Conservation (phyloP, 2,113 vertebrate species). For the Notechis scutatus region DNA sequence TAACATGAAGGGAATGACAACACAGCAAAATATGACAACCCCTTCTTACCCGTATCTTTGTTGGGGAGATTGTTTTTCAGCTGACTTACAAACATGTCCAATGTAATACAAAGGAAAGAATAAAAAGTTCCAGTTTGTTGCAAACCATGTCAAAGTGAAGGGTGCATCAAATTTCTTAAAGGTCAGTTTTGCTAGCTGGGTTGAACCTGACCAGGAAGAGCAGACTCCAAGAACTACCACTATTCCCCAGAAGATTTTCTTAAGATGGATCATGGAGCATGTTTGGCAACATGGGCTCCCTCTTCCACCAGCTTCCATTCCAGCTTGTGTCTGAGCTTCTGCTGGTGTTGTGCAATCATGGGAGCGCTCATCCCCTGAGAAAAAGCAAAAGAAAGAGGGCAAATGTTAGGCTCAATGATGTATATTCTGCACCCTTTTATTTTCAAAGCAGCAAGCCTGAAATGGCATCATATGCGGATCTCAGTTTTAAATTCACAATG, state of each 20-base stretch:
- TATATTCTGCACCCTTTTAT: constrained; percentile 6
- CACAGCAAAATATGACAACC: neutral
- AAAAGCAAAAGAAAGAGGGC: neutral
- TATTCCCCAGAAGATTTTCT: constrained; percentile 85
- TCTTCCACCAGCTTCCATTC: constrained; percentile 68
- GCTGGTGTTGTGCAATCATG: constrained; percentile 80
- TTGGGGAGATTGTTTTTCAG: constrained; percentile 86
- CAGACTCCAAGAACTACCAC: constrained; percentile 90
- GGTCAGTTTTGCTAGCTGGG: constrained; percentile 90
- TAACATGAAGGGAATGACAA: neutral
- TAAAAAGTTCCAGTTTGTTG: constrained; percentile 94
- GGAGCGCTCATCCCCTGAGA: constrained; percentile 83
- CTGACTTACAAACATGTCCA: constrained; percentile 85
- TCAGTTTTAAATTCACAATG: neutral
- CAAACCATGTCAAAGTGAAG: constrained; percentile 95
- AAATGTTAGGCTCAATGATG: neutral
- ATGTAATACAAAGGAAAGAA: constrained; percentile 93
- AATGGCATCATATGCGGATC: neutral
- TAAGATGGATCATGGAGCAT: constrained; percentile 74
- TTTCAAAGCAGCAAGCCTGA: constrained; percentile 23
- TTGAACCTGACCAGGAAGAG: constrained; percentile 89
- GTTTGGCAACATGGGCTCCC: constrained; percentile 73
- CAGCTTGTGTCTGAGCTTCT: constrained; percentile 73
- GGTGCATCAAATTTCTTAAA: constrained; percentile 88
- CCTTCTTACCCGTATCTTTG: constrained; percentile 87